Base-by-base conservation (phyloP, 2,797 vertebrate genomes). In the Spinibarbus caldwelli region DNA sequence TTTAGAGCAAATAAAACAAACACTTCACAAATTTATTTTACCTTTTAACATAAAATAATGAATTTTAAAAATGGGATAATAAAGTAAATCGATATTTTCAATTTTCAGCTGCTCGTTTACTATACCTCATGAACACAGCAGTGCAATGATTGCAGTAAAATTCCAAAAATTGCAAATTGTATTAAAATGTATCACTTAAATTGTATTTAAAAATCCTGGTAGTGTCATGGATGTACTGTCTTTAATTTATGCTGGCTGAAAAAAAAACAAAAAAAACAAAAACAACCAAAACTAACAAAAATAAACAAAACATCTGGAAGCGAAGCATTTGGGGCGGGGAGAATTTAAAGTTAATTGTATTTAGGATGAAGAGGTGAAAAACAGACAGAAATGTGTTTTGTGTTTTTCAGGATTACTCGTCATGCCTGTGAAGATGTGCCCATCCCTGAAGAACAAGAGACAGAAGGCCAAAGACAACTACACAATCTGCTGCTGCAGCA, bases 401-500 rank as follows among this genome's bases (percentile, higher is more conserved):
- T 31, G 0, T 2, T 79, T 59, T 82, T 17, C 90, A 98, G 97
- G 87, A 94, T 98, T 71, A 96, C 95, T 87, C 96, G 96, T 86
- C 94, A 84, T 73, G 73, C 95, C 57, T 94, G 95, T 80, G 96
- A 95, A 0, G 97, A 97, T 70, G 96, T 95, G 0, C 94, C 96
- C 0, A 92, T 96, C 57, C 93, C 96, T 88, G 97, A 98, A 88
- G 97, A 97, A 81, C 94, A 98, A 94, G 97, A 99, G 94, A 99
- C 97, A 0, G 98, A 99, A 92, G 98, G 98, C 38, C 97, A 99
- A 91, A 93, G 97, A 91, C 97, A 97, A 94, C 96, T 98, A 3
- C 97, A 97, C 91, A 96, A 95, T 89, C 96, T 99, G 71, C 95
- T 99, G 82, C 95, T 96, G 64, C 96, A 96, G 66, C 98, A 99